Base-by-base conservation (phyloP, 2,888 invertebrate genomes). In the Drosophila kambysellisi region DNA sequence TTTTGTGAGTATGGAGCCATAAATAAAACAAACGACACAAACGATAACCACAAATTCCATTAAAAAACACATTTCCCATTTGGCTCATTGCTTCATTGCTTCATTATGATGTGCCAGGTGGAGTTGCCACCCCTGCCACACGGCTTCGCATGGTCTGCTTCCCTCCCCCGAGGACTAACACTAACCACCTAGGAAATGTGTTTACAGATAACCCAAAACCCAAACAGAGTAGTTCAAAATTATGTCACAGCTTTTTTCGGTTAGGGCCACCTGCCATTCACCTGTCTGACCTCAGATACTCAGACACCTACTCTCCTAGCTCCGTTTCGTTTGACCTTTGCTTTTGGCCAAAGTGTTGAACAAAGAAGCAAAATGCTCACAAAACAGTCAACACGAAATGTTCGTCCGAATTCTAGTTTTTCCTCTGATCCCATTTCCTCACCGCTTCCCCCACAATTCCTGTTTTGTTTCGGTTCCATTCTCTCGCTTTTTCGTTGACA, bases 31-130 rank as follows among this genome's bases (percentile, higher is more conserved):
- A 82, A 82, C 80, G 77, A 82, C 77, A 71, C 39, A 39, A 50
- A 37, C 80, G 82, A 82, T 82, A 82, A 77, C 82, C 82, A 70
- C 77, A 80, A 82, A 82, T 82, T 82, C 80, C 77, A 82, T 82
- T 82, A 80, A 80, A 82, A 82, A 80, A 51, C 80, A 69, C 78
- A 75, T 71, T 78, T 69, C 61, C 54, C 70, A 74, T 52, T 60
- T 56, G 65, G 33, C 59, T 76, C 82, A 82, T 79, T 79, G 79
- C 76, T 82, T 75, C 82, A 82, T 78, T 78, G 78, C 76, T 83
- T 79, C 72, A 83, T 82, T 81, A 78, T 81, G 81, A 79, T 76
- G 79, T 79, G 81, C 52, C 70, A 75, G 71, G 51, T 72, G 58
- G 41, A 35, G 11, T 39, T n/a, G 15, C 25, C 39, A 8, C n/a